These are phyloP conservation scores for Psittacula derbiana DNA, from an alignment of 2,797 vertebrate species.

Conservation along the genomic window DNA sequence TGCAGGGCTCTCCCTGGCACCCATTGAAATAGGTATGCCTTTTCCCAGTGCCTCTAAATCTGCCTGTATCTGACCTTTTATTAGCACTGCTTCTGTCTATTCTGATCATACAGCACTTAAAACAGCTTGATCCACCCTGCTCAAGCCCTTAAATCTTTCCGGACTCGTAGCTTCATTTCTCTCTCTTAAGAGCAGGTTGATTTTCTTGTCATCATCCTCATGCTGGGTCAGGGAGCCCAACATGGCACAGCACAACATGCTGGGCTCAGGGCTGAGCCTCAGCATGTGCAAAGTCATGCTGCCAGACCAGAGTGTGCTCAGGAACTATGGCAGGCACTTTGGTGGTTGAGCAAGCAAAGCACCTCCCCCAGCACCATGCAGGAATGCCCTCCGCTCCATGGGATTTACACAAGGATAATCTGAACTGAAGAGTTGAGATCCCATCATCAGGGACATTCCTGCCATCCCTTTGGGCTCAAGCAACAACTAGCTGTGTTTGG, in stretches of 20 bases:
- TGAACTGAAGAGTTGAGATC: background rate
- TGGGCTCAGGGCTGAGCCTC: background rate
- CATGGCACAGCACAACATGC: accelerated
- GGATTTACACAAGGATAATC: background rate
- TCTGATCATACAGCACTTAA: background rate
- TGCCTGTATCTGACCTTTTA: background rate
- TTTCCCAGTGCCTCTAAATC: background rate
- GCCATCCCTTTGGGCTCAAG: background rate
- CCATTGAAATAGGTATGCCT: accelerated
- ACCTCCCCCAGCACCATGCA: background rate
- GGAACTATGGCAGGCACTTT: background rate
- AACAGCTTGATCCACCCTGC: background rate
- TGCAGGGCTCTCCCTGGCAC: background rate
- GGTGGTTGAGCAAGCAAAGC: background rate
- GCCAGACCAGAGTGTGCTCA: background rate
- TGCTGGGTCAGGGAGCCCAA: background rate
- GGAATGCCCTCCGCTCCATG: background rate
- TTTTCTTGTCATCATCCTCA: background rate
- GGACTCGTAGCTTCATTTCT: background rate
- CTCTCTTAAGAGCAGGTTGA: accelerated
- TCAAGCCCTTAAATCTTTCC: background rate
- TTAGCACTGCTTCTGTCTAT: background rate
- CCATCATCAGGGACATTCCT: accelerated
- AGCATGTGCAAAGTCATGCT: background rate
- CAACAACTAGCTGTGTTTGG: background rate